A percentile compares a stretch with the other conserved stretches of the same genome.
phyloP scores from a whole-genome alignment of 2,888 invertebrate species.

The Notodonta ziczac region DNA sequence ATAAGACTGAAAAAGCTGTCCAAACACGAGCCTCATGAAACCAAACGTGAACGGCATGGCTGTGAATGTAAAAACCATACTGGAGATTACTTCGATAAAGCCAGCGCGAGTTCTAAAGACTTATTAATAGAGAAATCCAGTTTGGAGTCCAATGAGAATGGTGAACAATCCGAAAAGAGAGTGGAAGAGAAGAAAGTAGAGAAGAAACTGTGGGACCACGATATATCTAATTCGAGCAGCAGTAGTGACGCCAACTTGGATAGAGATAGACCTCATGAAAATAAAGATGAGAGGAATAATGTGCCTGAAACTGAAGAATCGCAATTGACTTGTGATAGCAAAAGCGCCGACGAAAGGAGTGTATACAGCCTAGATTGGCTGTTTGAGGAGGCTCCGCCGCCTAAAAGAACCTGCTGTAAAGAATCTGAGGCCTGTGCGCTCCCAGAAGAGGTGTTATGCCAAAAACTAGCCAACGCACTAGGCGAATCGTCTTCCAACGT shows the following conservation, averaged over 20 bases:
- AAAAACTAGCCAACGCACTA: constrained; percentile 66
- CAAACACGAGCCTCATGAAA: constrained; percentile 63
- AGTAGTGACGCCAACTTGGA: constrained; percentile 82
- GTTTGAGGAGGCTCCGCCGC: constrained; percentile 67
- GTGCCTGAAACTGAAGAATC: constrained; percentile 68
- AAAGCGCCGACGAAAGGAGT: constrained; percentile 74
- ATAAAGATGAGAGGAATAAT: constrained; percentile 50
- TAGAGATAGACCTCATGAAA: constrained; percentile 56
- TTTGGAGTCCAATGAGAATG: constrained; percentile 80
- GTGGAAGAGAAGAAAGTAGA: constrained; percentile 57
- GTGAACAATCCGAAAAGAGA: constrained; percentile 58
- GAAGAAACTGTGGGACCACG: constrained; percentile 79
- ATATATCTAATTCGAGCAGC: constrained; percentile 85
- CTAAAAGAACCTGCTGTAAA: constrained; percentile 46
- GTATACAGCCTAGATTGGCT: constrained; percentile 80
- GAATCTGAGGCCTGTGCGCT: constrained; percentile 52
- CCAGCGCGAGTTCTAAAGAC: constrained; percentile 89
- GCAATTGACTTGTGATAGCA: constrained; percentile 65
- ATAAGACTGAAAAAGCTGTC: constrained; percentile 74
- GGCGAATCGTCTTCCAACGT: constrained; percentile 77
- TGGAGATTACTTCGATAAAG: constrained; percentile 84
- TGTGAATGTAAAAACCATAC: constrained; percentile 68
- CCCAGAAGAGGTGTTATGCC: constrained; percentile 60
- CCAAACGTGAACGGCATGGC: constrained; percentile 58
- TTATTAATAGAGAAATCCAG: constrained; percentile 86